These are phyloP conservation scores for Hemiscyllium ocellatum DNA, from an alignment of 2,113 vertebrate species.

Conservation along the genomic window DNA sequence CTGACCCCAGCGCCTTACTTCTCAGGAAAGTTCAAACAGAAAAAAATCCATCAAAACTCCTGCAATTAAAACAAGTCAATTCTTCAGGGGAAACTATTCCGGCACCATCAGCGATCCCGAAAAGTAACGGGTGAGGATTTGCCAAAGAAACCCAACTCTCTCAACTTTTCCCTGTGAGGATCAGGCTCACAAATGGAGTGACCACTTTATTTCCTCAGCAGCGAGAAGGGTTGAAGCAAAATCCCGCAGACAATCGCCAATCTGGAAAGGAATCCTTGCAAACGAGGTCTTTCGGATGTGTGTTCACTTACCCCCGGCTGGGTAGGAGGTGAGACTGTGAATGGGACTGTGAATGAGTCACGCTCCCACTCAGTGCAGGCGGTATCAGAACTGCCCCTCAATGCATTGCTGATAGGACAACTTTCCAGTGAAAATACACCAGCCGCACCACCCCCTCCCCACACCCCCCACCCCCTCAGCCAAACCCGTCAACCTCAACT, in stretches of 20 bases:
- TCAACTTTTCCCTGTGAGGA: no score
- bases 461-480: no score
- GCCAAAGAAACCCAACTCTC: background rate
- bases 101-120: background rate
- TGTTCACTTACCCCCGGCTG: background rate
- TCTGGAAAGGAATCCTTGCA: background rate
- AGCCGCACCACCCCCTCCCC: no score
- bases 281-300: background rate
- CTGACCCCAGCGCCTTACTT: background rate
- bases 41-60: background rate
- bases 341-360: background rate
- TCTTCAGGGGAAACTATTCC: no score
- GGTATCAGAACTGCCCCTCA: background rate
- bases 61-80: background rate
- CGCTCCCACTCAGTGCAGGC: background rate
- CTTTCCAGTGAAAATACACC: background rate
- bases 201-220: no score
- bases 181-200: no score
- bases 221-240: background rate
- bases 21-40: background rate
- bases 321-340: background rate
- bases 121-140: background rate
- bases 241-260: no score
- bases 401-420: background rate
- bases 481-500: no score